These are phyloP conservation scores for Chrysodeixis includens DNA, from an alignment of 2,888 invertebrate genomes.

Conservation along the genomic window DNA sequence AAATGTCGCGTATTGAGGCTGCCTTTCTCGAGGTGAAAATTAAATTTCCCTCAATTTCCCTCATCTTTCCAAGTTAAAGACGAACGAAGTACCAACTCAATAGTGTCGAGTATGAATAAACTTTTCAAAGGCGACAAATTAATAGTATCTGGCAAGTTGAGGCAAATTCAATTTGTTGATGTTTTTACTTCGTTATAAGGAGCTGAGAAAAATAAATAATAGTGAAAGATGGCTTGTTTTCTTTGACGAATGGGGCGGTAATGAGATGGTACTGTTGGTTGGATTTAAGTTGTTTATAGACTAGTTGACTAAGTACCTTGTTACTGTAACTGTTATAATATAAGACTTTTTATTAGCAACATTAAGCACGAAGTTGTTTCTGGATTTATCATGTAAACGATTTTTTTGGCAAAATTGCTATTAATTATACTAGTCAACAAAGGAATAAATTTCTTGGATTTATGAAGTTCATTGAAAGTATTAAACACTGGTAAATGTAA, in stretches of 20 bases:
- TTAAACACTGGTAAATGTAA: no score
- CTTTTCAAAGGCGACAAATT: conserved; percentile 25
- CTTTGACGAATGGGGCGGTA: not conserved
- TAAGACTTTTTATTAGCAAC: no score
- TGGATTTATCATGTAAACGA: no score
- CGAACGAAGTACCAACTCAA: conserved; percentile 28
- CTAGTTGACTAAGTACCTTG: not conserved
- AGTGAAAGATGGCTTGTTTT: not conserved
- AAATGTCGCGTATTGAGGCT: conserved; percentile 42
- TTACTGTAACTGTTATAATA: no score
- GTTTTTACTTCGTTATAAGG: conserved; percentile 12
- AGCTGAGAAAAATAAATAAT: not conserved
- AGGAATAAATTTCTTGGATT: no score
- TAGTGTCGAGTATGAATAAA: conserved; percentile 20
- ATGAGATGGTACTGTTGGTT: not conserved
- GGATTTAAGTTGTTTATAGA: not conserved
- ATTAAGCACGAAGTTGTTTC: no score
- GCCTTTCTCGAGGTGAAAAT: conserved; percentile 37
- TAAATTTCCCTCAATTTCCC: conserved; percentile 53
- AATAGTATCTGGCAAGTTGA: conserved; percentile 13
- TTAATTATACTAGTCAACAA: no score
- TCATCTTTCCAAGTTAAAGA: conserved; percentile 40
- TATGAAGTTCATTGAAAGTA: no score
- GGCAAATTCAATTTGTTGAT: conserved; percentile 20
- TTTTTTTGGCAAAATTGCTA: no score